A percentile compares a stretch with the other conserved stretches of the same genome.
Conservation (phyloP, 2,888 invertebrate species). For the Antitype chi region DNA sequence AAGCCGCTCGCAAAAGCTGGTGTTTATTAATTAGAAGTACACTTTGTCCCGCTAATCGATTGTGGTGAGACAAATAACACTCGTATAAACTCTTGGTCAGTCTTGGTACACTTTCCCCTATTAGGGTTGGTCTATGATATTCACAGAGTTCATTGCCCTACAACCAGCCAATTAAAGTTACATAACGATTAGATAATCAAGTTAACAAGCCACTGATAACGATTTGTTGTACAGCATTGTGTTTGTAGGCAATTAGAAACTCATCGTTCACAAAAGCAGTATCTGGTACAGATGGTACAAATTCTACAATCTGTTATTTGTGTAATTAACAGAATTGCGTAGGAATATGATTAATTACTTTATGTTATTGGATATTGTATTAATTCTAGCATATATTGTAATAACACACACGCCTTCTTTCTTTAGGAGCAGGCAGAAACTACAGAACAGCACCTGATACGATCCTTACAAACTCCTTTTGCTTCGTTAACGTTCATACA, state of each 20-base stretch:
- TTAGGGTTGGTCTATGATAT: not conserved
- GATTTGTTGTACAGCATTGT: conserved; percentile 6
- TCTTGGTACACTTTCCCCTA: not conserved
- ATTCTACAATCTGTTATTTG: conserved; percentile 48
- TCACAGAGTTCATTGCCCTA: not conserved
- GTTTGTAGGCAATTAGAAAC: conserved; percentile 41
- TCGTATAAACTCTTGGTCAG: not conserved
- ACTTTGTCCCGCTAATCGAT: not conserved
- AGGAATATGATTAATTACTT: conserved; percentile 43
- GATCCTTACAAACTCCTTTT: not conserved
- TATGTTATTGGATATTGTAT: conserved; percentile 19
- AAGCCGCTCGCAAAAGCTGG: no score
- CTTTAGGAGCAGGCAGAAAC: not conserved
- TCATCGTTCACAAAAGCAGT: conserved; percentile 34
- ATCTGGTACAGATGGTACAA: conserved; percentile 39
- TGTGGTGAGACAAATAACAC: not conserved
- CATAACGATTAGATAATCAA: not conserved
- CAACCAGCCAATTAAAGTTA: not conserved
- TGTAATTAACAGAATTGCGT: conserved; percentile 42
- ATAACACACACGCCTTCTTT: not conserved
- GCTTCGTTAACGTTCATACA: not conserved
- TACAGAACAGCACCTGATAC: not conserved
- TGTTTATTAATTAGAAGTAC: not conserved
- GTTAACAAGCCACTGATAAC: conserved; percentile 16
- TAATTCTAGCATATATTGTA: not conserved